Base-by-base conservation (phyloP, 2,888 invertebrate genomes). In the Xanthia togata region DNA sequence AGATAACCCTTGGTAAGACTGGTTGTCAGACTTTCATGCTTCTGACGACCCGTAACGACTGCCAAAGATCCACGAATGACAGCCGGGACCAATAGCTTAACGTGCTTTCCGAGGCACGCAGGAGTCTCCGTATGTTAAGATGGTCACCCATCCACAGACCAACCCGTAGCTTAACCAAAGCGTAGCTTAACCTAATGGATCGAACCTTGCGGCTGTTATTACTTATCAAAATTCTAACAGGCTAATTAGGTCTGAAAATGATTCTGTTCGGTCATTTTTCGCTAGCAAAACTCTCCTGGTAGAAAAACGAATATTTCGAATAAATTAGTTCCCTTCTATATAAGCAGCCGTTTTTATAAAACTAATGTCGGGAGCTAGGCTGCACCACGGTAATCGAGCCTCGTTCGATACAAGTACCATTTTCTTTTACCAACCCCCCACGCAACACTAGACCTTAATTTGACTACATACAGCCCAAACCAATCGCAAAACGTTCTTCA, bases 381-480 rank as follows among this genome's bases (percentile, higher is more conserved):
- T 78, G 74, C 76, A 70, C 78, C 76, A 82, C 75, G 70, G 81
- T 86, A 85, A 90, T 88, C 85, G 84, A 88, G 84, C 81, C 70
- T 70, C 81, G 85, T 89, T 90, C 85, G 83, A 87, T 85, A 83
- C 76, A 73, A 69, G 72, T 76, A 81, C 82, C 50, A 82, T 31
- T 31, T 78, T 62, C 31, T 53, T 4, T 2, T 64, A 63, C 59
- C 47, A 38, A 23, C 41, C 38, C 62, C 31, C 6, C 41, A 79
- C 9, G 9, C 68, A 44, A 85, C 78, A 84, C 26, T 67, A 26
- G 55, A 55, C 81, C 67, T 78, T 87, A 76, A 47, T 2, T 12
- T 20, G 0, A 5, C 3, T 8, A 0, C n/a, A 71, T 74, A 86
- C 69, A 47, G 41, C 0, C 9, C 23, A 72, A 59, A 12, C 11